Conservation (phyloP, 23 tunicate species). For the Diplosoma virens region DNA sequence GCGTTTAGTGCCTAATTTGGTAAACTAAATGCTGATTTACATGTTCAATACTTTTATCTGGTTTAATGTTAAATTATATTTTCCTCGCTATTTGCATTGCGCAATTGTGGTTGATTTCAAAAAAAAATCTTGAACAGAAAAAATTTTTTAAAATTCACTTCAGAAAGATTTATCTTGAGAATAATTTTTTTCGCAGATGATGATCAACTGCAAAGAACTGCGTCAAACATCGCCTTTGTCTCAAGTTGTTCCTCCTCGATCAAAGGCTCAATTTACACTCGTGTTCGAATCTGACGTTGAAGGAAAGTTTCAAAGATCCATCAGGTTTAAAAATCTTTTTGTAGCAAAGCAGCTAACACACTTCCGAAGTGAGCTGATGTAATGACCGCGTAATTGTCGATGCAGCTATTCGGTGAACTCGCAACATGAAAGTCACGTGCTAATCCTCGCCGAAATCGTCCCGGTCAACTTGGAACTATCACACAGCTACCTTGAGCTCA, state of each 20-base stretch:
- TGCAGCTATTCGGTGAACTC: conserved; percentile 83
- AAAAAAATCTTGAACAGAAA: no score
- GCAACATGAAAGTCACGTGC: conserved; percentile 76
- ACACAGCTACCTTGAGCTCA: conserved; percentile 42
- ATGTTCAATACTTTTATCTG: background rate
- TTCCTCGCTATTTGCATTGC: background rate
- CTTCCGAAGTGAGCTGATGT: background rate
- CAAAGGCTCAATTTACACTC: conserved; percentile 78
- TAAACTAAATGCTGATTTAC: background rate
- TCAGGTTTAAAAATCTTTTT: conserved; percentile 41
- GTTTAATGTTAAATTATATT: background rate
- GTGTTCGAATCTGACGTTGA: conserved; percentile 79
- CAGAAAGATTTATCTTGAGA: no score
- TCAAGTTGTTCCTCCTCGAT: conserved; percentile 77
- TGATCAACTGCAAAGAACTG: conserved; percentile 76
- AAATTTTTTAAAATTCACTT: no score
- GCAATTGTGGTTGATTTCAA: background rate
- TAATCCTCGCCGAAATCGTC: conserved; percentile 70
- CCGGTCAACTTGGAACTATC: conserved; percentile 81
- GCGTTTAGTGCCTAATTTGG: no score
- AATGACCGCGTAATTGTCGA: background rate
- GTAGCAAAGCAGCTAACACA: background rate
- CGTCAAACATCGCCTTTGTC: conserved; percentile 91
- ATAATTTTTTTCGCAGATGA: conserved; percentile 38
- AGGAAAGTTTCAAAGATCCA: conserved; percentile 87